Conservation (phyloP, 2,113 vertebrate species). For the Pluvialis apricaria region DNA sequence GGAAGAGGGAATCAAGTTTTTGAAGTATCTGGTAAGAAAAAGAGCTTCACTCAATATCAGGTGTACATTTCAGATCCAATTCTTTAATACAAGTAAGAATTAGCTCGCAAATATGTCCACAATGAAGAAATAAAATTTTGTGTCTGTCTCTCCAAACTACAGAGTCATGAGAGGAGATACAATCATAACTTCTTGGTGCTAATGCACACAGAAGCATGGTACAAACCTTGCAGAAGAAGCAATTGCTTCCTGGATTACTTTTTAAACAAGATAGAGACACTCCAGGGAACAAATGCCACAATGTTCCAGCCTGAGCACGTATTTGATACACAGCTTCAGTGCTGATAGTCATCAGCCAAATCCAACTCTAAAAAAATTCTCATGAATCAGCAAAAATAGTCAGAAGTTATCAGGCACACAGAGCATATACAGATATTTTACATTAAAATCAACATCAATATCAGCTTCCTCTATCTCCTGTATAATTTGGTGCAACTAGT, state of each 20-base stretch:
- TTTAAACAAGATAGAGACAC: not conserved
- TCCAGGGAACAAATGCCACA: not conserved
- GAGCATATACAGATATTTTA: not conserved
- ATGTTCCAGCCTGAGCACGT: not conserved
- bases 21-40: not conserved
- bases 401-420: not conserved
- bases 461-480: not conserved
- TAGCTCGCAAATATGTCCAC: not conserved
- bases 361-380: not conserved
- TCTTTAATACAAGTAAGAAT: not conserved
- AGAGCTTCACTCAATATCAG: not conserved
- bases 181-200: not conserved
- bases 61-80: not conserved
- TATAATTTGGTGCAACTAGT: not conserved
- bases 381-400: not conserved
- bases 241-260: not conserved
- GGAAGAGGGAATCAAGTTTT: not conserved
- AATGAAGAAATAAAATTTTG: not conserved
- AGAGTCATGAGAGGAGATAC: not conserved
- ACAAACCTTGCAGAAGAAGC: not conserved
- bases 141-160: not conserved
- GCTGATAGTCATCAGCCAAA: not conserved
- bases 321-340: not conserved
- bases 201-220: not conserved
- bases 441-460: not conserved